These are phyloP conservation scores for Patagioenas fasciata DNA, from an alignment of 2,113 vertebrate species.

Conservation along the genomic window DNA sequence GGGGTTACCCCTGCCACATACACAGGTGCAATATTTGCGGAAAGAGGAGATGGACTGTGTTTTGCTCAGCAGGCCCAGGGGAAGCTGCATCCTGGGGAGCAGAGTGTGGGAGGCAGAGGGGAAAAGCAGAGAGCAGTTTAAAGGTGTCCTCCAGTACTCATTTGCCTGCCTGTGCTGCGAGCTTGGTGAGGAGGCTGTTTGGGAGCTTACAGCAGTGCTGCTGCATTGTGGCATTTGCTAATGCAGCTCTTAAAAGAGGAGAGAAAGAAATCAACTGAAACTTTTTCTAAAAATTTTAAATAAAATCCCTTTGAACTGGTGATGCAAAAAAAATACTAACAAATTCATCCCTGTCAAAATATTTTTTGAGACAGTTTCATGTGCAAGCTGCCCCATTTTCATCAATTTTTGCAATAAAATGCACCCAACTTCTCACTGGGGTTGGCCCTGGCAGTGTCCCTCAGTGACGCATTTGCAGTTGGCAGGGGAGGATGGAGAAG, in stretches of 20 bases:
- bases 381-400: background rate
- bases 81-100: background rate
- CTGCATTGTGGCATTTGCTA: background rate
- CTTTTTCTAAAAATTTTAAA: background rate
- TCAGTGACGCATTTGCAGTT: conserved; percentile 23
- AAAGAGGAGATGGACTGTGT: background rate
- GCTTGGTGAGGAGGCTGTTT: background rate
- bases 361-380: background rate
- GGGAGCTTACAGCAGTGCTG: background rate
- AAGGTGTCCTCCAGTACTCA: background rate
- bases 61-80: background rate
- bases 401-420: background rate
- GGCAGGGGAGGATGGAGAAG: conserved; percentile 3
- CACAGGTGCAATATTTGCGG: background rate
- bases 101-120: background rate
- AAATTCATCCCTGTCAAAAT: background rate
- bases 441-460: background rate
- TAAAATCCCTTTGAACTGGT: background rate
- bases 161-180: background rate
- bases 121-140: background rate
- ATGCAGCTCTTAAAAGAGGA: background rate
- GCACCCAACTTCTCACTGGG: background rate
- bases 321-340: background rate
- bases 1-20: background rate
- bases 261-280: background rate